phyloP scores from a whole-genome alignment of 2,113 vertebrate species.

The Forbesichthys agassizii region DNA sequence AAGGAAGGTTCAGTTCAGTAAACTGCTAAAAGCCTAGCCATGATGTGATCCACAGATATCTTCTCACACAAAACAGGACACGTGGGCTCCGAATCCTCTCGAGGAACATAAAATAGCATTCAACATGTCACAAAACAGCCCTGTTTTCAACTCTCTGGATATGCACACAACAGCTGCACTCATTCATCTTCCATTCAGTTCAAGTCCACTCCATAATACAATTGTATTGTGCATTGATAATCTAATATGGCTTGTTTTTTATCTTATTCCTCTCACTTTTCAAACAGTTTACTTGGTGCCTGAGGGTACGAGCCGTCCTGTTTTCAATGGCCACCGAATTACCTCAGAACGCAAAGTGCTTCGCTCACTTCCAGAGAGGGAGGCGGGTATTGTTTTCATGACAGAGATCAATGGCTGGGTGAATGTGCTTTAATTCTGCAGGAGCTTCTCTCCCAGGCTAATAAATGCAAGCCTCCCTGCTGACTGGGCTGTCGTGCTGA shows the following conservation, averaged over 20 bases:
- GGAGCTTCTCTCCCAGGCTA: constrained; percentile 82
- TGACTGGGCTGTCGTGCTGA: constrained; percentile 81
- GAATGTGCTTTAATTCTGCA: constrained; percentile 81
- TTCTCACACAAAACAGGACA: constrained; percentile 23
- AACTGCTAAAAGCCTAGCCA: constrained; percentile 1
- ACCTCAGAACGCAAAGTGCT: constrained; percentile 67
- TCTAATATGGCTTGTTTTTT: constrained; percentile 62
- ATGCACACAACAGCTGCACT: constrained; percentile 52
- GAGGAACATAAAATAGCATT: constrained; percentile 37
- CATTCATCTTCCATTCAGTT: constrained; percentile 46
- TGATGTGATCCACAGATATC: constrained; percentile 12
- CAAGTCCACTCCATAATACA: constrained; percentile 41
- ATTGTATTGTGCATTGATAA: constrained; percentile 69
- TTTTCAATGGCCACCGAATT: constrained; percentile 68
- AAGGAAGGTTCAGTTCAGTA: constrained; percentile 20
- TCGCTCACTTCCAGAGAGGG: constrained; percentile 68
- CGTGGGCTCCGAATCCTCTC: constrained; percentile 21
- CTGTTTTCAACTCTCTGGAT: constrained; percentile 29
- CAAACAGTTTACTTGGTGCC: constrained; percentile 68
- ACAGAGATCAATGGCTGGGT: constrained; percentile 82
- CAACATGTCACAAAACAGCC: constrained; percentile 49
- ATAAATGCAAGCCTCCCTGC: constrained; percentile 83
- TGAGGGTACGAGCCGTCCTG: constrained; percentile 60
- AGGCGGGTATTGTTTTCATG: constrained; percentile 78
- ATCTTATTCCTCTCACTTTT: constrained; percentile 66